Evolutionary conservation across 2,888 invertebrate genomes (phyloP), one percentile per base, ranked within the genome.

Genomic region (Drosophila phalerata): DNA sequence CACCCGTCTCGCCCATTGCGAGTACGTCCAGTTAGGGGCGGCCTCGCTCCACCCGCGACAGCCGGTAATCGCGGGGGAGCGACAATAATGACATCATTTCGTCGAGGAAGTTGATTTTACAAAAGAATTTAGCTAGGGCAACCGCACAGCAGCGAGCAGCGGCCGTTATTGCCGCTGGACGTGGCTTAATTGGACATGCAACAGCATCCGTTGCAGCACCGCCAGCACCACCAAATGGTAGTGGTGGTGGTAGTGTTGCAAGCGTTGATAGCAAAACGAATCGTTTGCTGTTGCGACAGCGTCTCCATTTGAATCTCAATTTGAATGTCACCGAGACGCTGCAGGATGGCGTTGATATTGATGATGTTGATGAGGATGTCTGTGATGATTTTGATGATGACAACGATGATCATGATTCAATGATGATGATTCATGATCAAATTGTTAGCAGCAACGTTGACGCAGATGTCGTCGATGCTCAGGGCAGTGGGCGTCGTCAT

Each of bases 1-100:
- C 97, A 92, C 97, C 97, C 90, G 95, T 95, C 92, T 96, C 96
- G 92, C 96, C 96, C 90, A 95, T 96, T 93, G 97, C 97, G 73
- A 97, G 97, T 90, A 97, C 97, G 91, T 97, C 97, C 95, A 97
- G 97, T 96, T 97, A 97, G 97, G 94, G 95, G 94, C 94, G 93
- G 93, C 92, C 94, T 94, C 93, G 94, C 94, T 93, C 94, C 94
- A 92, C 94, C 93, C 93, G 93, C 90, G 93, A 93, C 85, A 93
- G 92, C 90, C 93, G 93, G 93, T 93, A 93, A 93, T 92, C 92
- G 92, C 92, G 92, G 92, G 92, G 92, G 92, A 92, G 92, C 92
- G 92, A 92, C 92, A 92, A 92, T 92, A 92, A 92, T 92, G 92
- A 88, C 91, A 91, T 91, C 92, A 91, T 92, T 92, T 92, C 92